Conservation (phyloP, 2,888 invertebrate species). For the Podotricha telesiphe region DNA sequence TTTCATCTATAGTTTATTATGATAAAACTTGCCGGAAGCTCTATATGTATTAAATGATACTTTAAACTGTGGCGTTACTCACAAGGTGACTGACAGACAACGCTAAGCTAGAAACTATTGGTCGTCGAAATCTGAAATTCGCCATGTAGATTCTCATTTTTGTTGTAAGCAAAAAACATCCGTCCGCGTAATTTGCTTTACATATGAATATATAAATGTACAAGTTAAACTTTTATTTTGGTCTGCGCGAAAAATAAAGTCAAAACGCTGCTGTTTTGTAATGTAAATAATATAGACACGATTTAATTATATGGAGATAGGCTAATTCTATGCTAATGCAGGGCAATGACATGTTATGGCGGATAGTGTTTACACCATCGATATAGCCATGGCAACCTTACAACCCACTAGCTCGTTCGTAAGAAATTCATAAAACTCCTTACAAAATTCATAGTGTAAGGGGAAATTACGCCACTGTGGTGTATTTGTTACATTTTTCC, state of each 20-base stretch:
- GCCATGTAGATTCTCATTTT: no score
- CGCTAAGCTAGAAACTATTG: no score
- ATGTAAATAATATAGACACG: background rate
- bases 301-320: slow-evolving; percentile 7
- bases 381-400: slow-evolving; percentile 29
- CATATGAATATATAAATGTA: no score
- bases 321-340: slow-evolving; percentile 29
- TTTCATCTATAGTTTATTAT: background rate
- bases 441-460: background rate
- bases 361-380: slow-evolving; percentile 27
- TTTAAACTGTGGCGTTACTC: no score
- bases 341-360: slow-evolving; percentile 28
- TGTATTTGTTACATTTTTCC: background rate
- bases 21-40: no score
- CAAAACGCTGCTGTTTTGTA: background rate
- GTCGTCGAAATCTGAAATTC: no score
- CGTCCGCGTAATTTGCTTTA: no score
- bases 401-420: background rate
- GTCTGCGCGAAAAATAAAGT: background rate
- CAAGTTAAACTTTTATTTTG: no score
- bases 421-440: background rate
- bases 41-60: no score
- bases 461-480: background rate
- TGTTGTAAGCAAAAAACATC: no score
- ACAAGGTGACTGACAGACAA: no score